These are phyloP conservation scores for Regulus satrapa DNA, from an alignment of 2,113 vertebrate genomes.

Conservation along the genomic window DNA sequence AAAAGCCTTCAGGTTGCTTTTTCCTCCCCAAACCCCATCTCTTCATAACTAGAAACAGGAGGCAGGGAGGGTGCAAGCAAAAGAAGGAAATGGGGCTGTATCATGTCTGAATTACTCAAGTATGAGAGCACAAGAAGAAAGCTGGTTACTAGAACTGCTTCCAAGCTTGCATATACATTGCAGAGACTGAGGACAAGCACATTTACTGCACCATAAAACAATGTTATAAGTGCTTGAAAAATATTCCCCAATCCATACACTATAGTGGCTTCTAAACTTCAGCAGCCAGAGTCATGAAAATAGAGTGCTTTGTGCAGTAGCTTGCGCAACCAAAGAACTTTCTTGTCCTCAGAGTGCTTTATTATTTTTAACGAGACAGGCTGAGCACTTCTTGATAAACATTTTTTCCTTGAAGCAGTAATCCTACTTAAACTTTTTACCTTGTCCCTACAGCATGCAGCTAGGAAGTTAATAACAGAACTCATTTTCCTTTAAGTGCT, in stretches of 20 bases:
- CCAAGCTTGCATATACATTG: not conserved
- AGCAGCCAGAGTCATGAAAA: conserved; percentile 18
- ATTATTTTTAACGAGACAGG: conserved; percentile 58
- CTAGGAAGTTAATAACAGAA: conserved; percentile 30
- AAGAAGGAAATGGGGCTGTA: not conserved
- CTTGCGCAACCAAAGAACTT: conserved; percentile 32
- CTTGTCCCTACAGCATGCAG: not conserved
- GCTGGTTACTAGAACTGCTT: not conserved
- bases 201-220: not conserved
- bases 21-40: not conserved
- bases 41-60: not conserved
- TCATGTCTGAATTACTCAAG: not conserved
- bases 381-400: conserved; percentile 57
- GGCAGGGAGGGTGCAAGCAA: rapidly evolving
- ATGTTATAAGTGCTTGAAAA: not conserved
- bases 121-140: not conserved
- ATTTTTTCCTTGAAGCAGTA: conserved; percentile 52
- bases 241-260: not conserved
- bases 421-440: conserved; percentile 64
- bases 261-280: conserved; percentile 14
- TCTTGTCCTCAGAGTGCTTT: conserved; percentile 34
- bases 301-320: conserved; percentile 48
- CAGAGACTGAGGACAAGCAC: not conserved
- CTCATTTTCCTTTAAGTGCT: conserved; percentile 14
- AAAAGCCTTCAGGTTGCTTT: not conserved